phyloP scores from a whole-genome alignment of 2,888 invertebrate species.

The Harpalus rufipes region DNA sequence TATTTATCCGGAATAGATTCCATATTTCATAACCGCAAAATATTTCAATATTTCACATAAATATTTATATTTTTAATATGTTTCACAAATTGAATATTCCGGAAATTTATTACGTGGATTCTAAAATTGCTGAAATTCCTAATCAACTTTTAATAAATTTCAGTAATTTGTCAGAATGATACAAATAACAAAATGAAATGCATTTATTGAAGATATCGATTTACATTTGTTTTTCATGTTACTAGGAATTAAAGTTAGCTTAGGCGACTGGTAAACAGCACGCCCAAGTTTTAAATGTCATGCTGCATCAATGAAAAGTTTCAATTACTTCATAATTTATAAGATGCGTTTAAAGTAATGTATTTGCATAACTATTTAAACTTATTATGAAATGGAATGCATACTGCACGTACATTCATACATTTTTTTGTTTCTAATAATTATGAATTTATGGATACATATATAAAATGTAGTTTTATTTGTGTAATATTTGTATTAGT shows the following conservation, averaged over 20 bases:
- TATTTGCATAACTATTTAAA: slow-evolving; percentile 16
- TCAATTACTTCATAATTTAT: slow-evolving; percentile 22
- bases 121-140: not conserved
- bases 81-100: not conserved
- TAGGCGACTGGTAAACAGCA: not conserved
- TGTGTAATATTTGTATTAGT: too few species aligned
- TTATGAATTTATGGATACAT: too few species aligned
- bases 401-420: not conserved
- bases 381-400: slow-evolving; percentile 8
- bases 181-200: not conserved
- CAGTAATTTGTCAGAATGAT: not conserved
- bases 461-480: too few species aligned
- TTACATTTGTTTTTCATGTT: not conserved
- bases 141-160: not conserved
- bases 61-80: not conserved
- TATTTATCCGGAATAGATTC: not conserved
- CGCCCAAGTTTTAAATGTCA: not conserved
- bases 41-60: not conserved
- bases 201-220: not conserved
- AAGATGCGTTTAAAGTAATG: slow-evolving; percentile 23
- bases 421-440: not conserved
- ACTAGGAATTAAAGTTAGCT: not conserved
- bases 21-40: not conserved
- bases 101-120: not conserved
- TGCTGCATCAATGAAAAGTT: not conserved